Evolutionary conservation across 2,113 vertebrate species (phyloP).

Genomic region (Ariopsis seemanni): DNA sequence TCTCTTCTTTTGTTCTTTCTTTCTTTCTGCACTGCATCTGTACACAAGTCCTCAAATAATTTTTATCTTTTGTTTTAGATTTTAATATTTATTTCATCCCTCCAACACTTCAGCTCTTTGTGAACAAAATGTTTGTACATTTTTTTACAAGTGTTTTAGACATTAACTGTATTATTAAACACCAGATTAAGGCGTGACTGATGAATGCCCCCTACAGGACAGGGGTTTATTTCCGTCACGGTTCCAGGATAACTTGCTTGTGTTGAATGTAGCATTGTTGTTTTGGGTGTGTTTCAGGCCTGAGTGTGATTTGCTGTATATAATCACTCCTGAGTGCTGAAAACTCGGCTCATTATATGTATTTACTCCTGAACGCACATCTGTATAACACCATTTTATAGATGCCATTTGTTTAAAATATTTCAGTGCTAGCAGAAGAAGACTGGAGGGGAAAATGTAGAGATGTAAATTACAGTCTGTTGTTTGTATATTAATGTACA

Average conservation of each 20-base stretch:
- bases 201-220: not conserved
- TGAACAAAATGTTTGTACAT: not conserved
- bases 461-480: not conserved
- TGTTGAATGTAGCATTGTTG: not conserved
- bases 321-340: not conserved
- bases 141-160: not conserved
- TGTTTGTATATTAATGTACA: slow-evolving; percentile 4
- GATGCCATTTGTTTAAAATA: not conserved
- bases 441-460: not conserved
- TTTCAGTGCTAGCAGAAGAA: not conserved
- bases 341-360: not conserved
- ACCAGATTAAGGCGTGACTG: not conserved
- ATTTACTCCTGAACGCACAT: slow-evolving; percentile 5
- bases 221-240: not conserved
- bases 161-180: not conserved
- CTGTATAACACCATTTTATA: not conserved
- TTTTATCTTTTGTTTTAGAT: not conserved
- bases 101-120: not conserved
- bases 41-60: not conserved
- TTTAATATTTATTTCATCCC: not conserved
- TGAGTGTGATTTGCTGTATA: not conserved
- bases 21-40: not conserved
- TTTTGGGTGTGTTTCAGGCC: not conserved
- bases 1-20: not conserved
- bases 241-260: not conserved